A percentile compares a stretch with the other conserved stretches of the same genome.
Evolutionary conservation across 2,888 invertebrate genomes (phyloP).

Genomic region (Andrena fulva): DNA sequence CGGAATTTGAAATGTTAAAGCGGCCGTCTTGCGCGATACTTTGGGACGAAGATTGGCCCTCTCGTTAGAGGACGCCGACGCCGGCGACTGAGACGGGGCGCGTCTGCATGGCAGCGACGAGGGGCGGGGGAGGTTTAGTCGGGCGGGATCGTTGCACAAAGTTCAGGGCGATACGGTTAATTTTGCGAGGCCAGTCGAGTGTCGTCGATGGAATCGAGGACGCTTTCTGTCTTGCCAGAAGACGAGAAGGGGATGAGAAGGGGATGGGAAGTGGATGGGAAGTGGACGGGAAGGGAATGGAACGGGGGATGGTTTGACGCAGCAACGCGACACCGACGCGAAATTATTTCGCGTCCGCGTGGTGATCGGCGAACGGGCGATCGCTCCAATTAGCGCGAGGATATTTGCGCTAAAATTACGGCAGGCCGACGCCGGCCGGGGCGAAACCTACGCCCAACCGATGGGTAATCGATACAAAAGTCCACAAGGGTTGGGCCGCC

Average conservation of each 20-base stretch:
- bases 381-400: conserved; percentile 80
- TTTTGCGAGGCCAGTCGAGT: conserved; percentile 2
- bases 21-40: conserved; percentile 38
- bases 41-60: conserved; percentile 43
- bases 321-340: conserved; percentile 4
- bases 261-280: not conserved
- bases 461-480: conserved; percentile 84
- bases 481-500: conserved; percentile 84
- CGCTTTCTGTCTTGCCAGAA: not conserved
- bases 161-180: conserved; percentile 5
- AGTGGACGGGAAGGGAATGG: no score
- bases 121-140: not conserved
- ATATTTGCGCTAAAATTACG: conserved; percentile 82
- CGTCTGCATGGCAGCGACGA: no score
- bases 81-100: not conserved
- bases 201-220: not conserved
- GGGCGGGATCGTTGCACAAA: not conserved
- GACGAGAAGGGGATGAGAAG: not conserved
- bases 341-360: conserved; percentile 62
- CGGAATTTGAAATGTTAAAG: conserved; percentile 67
- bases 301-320: not conserved
- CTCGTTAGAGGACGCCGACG: not conserved
- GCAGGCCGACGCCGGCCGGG: conserved; percentile 67
- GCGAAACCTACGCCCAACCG: conserved; percentile 80
- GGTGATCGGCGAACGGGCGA: conserved; percentile 69